Conservation (phyloP, 2,888 invertebrate genomes). For the Lissocephala sabroskyi region DNA sequence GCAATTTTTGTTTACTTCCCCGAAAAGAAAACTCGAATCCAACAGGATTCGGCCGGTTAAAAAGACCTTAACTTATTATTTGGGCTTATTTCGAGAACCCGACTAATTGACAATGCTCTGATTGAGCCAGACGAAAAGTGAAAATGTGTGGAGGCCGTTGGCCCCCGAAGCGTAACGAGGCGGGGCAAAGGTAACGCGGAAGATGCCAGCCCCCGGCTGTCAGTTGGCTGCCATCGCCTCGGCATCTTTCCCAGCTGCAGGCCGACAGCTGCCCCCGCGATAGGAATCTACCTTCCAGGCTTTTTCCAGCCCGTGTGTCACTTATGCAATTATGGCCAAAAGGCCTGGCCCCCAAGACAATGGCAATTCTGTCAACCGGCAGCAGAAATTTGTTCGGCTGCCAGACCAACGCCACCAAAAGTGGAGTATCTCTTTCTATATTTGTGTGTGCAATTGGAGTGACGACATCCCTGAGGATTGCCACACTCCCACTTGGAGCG, state of each 20-base stretch:
- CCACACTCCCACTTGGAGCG: not conserved
- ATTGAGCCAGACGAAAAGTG: not conserved
- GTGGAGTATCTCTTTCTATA: not conserved
- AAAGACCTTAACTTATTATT: not conserved
- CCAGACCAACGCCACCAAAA: not conserved
- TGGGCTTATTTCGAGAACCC: not conserved
- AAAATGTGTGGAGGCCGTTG: not conserved
- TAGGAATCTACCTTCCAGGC: too few relatives aligned
- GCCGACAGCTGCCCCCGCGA: too few relatives aligned
- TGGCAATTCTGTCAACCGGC: conserved; percentile 1
- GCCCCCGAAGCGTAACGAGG: too few relatives aligned
- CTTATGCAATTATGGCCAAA: conserved; percentile 41
- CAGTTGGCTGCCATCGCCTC: too few relatives aligned
- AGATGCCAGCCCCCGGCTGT: too few relatives aligned
- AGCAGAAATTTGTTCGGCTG: not conserved
- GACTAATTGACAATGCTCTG: conserved; percentile 18
- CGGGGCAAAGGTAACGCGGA: too few relatives aligned
- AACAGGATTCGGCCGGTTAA: too few relatives aligned
- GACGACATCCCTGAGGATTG: conserved; percentile 2
- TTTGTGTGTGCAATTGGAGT: not conserved
- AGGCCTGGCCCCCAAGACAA: too few relatives aligned
- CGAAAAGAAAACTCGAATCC: too few relatives aligned
- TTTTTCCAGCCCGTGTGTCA: conserved; percentile 10
- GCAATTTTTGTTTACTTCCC: too few relatives aligned
- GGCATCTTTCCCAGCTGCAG: too few relatives aligned